phyloP scores from a whole-genome alignment of 2,888 invertebrate genomes.

The Callosobruchus maculatus region DNA sequence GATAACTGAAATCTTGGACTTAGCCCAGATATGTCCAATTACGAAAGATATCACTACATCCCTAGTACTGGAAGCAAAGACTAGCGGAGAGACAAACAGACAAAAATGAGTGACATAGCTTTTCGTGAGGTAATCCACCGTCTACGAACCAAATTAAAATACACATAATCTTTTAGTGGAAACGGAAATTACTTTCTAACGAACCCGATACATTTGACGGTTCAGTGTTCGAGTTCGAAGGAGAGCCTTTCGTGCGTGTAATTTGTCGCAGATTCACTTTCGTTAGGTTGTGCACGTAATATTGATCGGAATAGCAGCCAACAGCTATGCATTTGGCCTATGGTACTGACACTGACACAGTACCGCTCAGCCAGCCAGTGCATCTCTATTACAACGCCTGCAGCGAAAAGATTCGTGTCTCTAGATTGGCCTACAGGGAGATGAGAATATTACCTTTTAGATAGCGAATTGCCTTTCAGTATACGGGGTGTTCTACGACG shows the following conservation, averaged over 20 bases:
- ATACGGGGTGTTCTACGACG: too few relatives aligned
- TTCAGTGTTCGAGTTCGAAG: background rate
- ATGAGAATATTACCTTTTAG: background rate
- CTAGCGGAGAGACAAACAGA: too few relatives aligned
- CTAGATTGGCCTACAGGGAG: background rate
- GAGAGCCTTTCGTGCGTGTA: slow-evolving; percentile 8
- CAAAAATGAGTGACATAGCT: too few relatives aligned
- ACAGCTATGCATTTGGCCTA: background rate
- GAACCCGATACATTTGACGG: background rate
- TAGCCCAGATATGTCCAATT: too few relatives aligned
- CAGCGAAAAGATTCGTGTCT: background rate
- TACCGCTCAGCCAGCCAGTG: too few relatives aligned
- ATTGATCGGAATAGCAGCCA: background rate
- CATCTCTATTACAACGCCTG: too few relatives aligned
- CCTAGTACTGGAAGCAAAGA: too few relatives aligned
- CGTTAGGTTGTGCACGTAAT: slow-evolving; percentile 5
- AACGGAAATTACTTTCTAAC: background rate
- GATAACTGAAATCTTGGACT: too few relatives aligned
- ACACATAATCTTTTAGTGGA: background rate
- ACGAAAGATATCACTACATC: too few relatives aligned
- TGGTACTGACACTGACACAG: background rate
- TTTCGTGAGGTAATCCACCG: too few relatives aligned
- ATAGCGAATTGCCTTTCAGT: background rate
- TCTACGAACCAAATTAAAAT: too few relatives aligned
- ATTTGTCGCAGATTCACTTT: slow-evolving; percentile 10